These are phyloP conservation scores for Nasonia longicornis DNA, from an alignment of 1,140 invertebrate genomes.

Conservation along the genomic window DNA sequence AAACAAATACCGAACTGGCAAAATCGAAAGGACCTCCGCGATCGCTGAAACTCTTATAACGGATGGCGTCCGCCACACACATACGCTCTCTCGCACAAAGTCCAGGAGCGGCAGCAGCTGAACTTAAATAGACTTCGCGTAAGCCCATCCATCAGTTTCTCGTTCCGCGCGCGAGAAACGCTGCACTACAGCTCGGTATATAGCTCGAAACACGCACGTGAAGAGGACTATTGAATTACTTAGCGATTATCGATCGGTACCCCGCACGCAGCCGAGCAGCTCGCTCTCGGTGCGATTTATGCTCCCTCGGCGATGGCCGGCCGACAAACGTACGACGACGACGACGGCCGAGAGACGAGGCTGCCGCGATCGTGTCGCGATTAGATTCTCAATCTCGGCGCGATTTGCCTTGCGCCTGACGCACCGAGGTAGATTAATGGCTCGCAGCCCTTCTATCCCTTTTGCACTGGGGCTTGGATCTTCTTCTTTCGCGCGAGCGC, in stretches of 20 bases:
- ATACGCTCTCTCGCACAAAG: too few species aligned
- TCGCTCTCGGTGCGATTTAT: not conserved
- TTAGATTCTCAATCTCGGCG: conserved; percentile 20
- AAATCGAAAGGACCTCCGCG: too few species aligned
- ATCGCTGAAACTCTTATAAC: not conserved
- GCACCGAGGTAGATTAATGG: conserved; percentile 33
- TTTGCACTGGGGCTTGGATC: not conserved
- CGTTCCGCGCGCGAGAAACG: not conserved
- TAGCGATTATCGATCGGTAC: conserved; percentile 12
- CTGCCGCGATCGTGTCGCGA: conserved; percentile 24
- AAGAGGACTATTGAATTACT: conserved; percentile 27
- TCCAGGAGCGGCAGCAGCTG: too few species aligned
- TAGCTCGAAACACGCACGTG: not conserved
- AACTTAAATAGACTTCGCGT: not conserved
- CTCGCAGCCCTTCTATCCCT: not conserved
- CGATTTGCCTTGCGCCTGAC: conserved; percentile 17
- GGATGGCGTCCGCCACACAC: not conserved
- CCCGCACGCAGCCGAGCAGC: not conserved
- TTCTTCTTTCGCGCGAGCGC: not conserved
- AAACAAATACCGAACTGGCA: too few species aligned
- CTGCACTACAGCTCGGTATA: too few species aligned
- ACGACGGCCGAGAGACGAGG: not conserved
- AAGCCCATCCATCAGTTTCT: not conserved
- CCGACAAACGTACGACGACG: not conserved
- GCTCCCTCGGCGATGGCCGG: not conserved